Evolutionary conservation across 1,140 invertebrate genomes (phyloP), one percentile per base, ranked within the genome.

Genomic region (Triops longicaudatus): DNA sequence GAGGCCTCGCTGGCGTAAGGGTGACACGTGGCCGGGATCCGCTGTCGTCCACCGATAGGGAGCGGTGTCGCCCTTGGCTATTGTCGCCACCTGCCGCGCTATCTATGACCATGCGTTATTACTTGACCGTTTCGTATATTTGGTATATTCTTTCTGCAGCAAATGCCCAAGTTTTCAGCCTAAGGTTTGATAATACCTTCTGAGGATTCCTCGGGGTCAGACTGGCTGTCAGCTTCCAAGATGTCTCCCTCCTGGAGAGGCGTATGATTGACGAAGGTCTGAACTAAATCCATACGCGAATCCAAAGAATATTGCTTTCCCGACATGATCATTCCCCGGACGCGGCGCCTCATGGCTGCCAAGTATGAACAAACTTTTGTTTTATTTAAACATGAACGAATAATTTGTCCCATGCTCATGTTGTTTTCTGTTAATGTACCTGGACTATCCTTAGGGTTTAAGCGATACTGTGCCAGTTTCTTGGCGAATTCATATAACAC

Each of bases 251-350:
- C 37, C 11, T 75, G 26, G 10, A 75, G 17, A 43, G 26, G 37
- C 10, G 37, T 41, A 10, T 75, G 37, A 43, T 74, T 79, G 3
- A 78, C 80, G 26, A 82, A 79, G 12, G 79, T 91, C 81, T 92
- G 91, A n/a, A 94, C 92, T 78, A 97, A 87, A 84, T 96, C 93
- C 89, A 96, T 92, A 81, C 92, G 89, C 0, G 93, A 96, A 85
- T 97, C 94, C 44, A 97, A 86, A 1, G 93, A 96, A 84, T 93
- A 95, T 84, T 84, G 82, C 81, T 92, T 92, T n/a, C 93, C 93
- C 3, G 91, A 90, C 89, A 94, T 93, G 72, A 95, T 85, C 81
- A 96, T 94, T 11, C 93, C 93, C 31, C 90, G 88, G 79, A 96
- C 92, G 17, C 94, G 88, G 50, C 94, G 87, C 28, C 93, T 87